Base-by-base conservation (phyloP, 2,888 invertebrate genomes). In the Agriotes lineatus region DNA sequence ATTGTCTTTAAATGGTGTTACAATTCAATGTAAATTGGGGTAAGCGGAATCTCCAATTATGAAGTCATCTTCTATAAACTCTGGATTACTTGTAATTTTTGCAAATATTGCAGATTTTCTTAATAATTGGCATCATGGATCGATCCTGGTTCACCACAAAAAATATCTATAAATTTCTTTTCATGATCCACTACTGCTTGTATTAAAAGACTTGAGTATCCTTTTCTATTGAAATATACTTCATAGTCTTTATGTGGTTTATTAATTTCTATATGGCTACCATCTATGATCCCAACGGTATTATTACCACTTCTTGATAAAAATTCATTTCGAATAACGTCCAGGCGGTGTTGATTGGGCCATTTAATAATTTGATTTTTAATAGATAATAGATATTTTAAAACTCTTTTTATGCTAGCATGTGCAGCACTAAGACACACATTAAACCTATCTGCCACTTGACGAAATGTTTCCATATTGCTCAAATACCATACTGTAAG, bases 41-140 rank as follows among this genome's bases (percentile, higher is more conserved):
- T 73, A 74, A 7, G 72, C 72, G 22, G 73, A 71, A 71, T 74
- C 72, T 16, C 72, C 72, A 58, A 73, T 67, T 19, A 74, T 58
- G 57, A 71, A 74, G 33, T 61, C 66, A 52, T 69, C 44, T 7
- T 37, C 42, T 30, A 70, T 65, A 58, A 67, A 69, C 35, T 69
- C 19, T 57, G 18, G 20, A 0, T 61, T 62, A 48, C 60, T 64
- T 56, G 22, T 67, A 12, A 30, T 37, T 50, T 62, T 56, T 44
- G 16, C 61, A 62, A 57, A 62, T 30, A 73, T 42, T 25, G 58
- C 35, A 20, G 72, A 73, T 48, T 67, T 71, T 67, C 52, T 56
- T 66, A 73, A 65, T 45, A 74, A 66, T 56, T 65, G n/a, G 69
- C 67, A 69, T 74, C 69, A 39, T 71, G 70, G 22, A 73, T 35